These are phyloP conservation scores for Montifringilla adamsi DNA, from an alignment of 2,113 vertebrate species.

Conservation along the genomic window DNA sequence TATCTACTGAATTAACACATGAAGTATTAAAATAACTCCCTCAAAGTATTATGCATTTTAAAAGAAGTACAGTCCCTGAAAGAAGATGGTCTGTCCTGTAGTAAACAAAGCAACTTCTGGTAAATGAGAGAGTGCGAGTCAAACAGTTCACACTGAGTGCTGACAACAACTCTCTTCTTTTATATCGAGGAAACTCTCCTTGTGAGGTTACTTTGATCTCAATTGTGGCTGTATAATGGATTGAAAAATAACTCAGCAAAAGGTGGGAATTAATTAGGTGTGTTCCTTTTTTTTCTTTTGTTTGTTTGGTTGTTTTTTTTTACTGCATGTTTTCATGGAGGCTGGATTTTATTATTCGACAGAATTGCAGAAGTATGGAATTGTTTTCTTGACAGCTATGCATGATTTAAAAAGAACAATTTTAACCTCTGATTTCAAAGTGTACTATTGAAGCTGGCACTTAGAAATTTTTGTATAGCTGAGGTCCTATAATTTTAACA, in stretches of 20 bases:
- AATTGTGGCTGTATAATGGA: slow-evolving; percentile 25
- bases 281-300: not conserved
- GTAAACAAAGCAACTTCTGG: not conserved
- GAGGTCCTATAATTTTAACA: not conserved
- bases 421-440: not conserved
- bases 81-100: not conserved
- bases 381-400: not conserved
- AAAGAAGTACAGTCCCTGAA: not conserved
- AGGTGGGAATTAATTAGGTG: slow-evolving; percentile 41
- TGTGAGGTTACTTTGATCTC: slow-evolving; percentile 44
- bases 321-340: slow-evolving; percentile 10
- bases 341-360: not conserved
- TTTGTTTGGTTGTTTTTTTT: not conserved
- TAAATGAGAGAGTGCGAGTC: slow-evolving; percentile 2
- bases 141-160: not conserved
- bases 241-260: slow-evolving; percentile 47
- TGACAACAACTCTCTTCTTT: slow-evolving; percentile 36
- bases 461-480: not conserved
- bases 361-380: not conserved
- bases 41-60: not conserved
- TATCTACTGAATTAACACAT: not conserved
- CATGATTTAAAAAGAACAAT: not conserved
- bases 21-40: not conserved
- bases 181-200: slow-evolving; percentile 32
- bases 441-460: not conserved